Evolutionary conservation across 2,888 invertebrate genomes (phyloP), one percentile per base, ranked within the genome.

Genomic region (Calameuta idolon): DNA sequence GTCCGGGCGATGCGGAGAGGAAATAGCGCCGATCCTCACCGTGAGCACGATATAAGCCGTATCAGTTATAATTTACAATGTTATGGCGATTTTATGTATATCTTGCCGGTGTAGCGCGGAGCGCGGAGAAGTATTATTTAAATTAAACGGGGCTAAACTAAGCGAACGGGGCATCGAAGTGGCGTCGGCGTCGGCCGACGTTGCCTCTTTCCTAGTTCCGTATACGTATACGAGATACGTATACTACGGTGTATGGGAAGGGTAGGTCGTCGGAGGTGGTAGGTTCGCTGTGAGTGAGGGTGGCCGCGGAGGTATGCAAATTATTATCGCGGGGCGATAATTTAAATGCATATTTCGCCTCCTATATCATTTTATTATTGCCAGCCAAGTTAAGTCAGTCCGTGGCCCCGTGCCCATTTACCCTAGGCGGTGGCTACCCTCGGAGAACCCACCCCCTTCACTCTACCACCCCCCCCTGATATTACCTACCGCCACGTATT

Each of bases 41-140:
- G 79, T 78, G 79, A 76, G 81, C 80, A 83, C 85, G 88, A 89
- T 89, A 89, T 91, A 91, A 91, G 90, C 91, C 90, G 90, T 91
- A 91, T 91, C 91, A 90, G 91, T 90, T 90, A 91, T 91, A 91
- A 91, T 91, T 91, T 91, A 91, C 90, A 91, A 90, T 90, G 91
- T 91, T 91, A 91, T 91, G 91, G 91, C 91, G 89, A 91, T 91
- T 91, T 91, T 91, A 91, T 91, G 91, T 91, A 91, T 91, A 91
- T 91, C 91, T 90, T 87, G 85, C 86, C 84, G 87, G 86, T 74
- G 81, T 78, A 76, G 79, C 82, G 73, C 81, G 83, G 87, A 84
- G 85, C 85, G 80, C 86, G 85, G 89, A 89, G 89, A 91, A 91
- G 91, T 90, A 91, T 91, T 91, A 91, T 91, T 91, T 91, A 91